Conservation (phyloP, 2,888 invertebrate genomes). For the Autographa pulchrina region DNA sequence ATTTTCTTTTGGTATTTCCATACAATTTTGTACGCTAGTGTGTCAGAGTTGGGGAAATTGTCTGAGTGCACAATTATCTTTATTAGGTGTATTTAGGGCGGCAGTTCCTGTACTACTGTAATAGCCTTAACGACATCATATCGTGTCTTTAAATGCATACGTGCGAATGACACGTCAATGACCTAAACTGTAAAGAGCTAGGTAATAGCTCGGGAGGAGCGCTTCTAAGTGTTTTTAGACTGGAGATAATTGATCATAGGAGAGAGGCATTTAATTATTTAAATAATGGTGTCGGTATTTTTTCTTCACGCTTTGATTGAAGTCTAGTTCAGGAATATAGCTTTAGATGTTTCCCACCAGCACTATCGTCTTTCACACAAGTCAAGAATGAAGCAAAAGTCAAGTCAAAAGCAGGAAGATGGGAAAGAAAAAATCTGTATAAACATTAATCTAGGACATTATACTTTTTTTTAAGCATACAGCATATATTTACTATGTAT, state of each 20-base stretch:
- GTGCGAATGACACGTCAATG: constrained; percentile 58
- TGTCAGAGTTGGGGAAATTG: constrained; percentile 62
- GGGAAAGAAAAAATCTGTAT: no score
- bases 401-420: no score
- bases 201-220: constrained; percentile 26
- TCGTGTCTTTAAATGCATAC: constrained; percentile 35
- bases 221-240: constrained; percentile 19
- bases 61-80: constrained; percentile 66
- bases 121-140: constrained; percentile 56
- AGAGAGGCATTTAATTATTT: constrained; percentile 7
- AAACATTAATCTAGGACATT: no score
- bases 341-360: not conserved
- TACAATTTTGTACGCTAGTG: constrained; percentile 61
- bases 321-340: not conserved
- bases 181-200: constrained; percentile 30
- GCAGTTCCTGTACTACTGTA: constrained; percentile 61
- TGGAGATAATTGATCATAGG: constrained; percentile 33
- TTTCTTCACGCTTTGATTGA: not conserved
- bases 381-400: not conserved
- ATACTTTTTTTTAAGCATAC: no score
- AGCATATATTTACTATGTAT: not conserved
- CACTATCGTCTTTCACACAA: no score
- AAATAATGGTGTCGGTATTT: not conserved
- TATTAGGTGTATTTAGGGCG: constrained; percentile 66
- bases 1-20: constrained; percentile 57